These are phyloP conservation scores for Hydrochoerus hydrochaeris DNA, from an alignment of 2,113 vertebrate genomes.

Conservation along the genomic window DNA sequence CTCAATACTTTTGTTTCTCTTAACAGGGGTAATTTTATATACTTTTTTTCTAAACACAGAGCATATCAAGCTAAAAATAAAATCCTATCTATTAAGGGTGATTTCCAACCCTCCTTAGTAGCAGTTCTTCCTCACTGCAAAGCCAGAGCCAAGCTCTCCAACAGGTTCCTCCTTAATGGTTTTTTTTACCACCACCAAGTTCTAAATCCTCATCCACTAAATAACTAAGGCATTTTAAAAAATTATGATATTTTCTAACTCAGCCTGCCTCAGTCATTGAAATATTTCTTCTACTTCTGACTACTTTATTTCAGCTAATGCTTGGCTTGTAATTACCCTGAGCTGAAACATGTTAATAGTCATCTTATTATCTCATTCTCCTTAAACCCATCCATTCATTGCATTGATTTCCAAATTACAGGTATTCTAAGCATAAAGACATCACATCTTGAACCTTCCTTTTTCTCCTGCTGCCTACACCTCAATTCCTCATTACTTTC, in stretches of 20 bases:
- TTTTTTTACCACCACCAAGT: neutral
- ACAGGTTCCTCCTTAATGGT: neutral
- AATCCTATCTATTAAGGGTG: neutral
- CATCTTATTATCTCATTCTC: neutral
- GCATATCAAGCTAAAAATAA: neutral
- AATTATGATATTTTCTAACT: neutral
- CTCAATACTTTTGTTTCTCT: neutral
- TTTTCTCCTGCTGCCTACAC: neutral
- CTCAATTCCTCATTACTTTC: conserved; percentile 41
- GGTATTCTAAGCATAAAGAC: neutral
- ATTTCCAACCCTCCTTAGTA: neutral
- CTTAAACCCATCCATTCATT: neutral
- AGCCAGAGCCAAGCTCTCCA: neutral
- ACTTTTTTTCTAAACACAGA: neutral
- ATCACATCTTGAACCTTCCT: neutral
- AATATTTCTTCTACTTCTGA: neutral
- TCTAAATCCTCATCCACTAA: neutral
- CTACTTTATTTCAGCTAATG: neutral
- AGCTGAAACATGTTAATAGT: conserved; percentile 9
- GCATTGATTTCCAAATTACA: conserved; percentile 8
- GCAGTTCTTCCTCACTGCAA: neutral
- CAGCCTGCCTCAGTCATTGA: neutral
- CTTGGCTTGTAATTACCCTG: neutral
- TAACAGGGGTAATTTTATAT: neutral
- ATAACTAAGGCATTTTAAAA: neutral